A percentile compares a stretch with the other conserved stretches of the same genome.
These are phyloP conservation scores for Drosophila affinis DNA, from an alignment of 2,888 invertebrate species.

Conservation along the genomic window DNA sequence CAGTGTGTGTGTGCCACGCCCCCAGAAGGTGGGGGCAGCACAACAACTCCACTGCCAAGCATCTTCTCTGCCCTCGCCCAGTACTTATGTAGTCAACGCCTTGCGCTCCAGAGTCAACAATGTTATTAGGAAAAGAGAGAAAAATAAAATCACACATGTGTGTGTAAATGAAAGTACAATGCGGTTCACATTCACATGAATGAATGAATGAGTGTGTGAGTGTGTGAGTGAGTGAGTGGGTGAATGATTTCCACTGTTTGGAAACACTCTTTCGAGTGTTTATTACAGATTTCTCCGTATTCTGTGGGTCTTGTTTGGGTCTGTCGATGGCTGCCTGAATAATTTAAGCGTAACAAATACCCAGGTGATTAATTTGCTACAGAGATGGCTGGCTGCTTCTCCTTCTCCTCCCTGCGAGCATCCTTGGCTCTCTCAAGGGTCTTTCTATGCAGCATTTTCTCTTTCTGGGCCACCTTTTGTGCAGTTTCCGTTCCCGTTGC, in stretches of 20 bases:
- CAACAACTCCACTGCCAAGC: constrained; percentile 40
- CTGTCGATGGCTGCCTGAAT: constrained; percentile 35
- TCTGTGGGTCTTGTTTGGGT: not conserved
- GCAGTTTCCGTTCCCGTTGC: not conserved
- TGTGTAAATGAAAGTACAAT: constrained; percentile 14
- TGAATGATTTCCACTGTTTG: constrained; percentile 4
- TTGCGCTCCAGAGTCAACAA: constrained; percentile 45
- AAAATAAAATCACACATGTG: constrained; percentile 12
- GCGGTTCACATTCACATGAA: too few relatives aligned
- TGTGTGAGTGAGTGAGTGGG: constrained; percentile 9
- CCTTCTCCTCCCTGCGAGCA: too few relatives aligned
- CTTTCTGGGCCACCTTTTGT: constrained; percentile 3
- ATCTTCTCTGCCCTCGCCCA: constrained; percentile 32
- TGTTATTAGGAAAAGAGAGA: constrained; percentile 33
- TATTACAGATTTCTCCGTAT: not conserved
- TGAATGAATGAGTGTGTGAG: constrained; percentile 9
- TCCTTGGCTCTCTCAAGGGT: not conserved
- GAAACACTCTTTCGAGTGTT: constrained; percentile 30
- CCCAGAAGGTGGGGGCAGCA: constrained; percentile 36
- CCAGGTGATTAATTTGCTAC: constrained; percentile 60
- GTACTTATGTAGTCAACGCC: constrained; percentile 68
- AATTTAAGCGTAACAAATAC: constrained; percentile 54
- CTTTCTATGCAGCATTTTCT: not conserved
- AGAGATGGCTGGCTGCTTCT: not conserved
- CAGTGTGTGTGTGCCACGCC: constrained; percentile 30